Base-by-base conservation (phyloP, 2,888 invertebrate genomes). In the Parasteatoda lunata region DNA sequence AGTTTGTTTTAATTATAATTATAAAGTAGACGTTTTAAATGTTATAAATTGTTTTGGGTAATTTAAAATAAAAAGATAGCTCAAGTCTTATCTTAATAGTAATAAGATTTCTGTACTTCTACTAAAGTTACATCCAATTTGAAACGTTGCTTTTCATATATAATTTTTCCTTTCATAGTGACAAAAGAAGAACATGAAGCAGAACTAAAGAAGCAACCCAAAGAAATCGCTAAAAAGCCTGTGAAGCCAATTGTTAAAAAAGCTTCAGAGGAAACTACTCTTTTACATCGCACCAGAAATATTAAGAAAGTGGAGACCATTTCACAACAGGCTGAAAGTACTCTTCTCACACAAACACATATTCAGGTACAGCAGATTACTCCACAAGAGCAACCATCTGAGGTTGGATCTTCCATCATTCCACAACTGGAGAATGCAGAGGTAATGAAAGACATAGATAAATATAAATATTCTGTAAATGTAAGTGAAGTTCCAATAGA, bases 301-400 rank as follows among this genome's bases (percentile, higher is more conserved):
- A 48, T 88, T 11, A 88, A 78, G 15, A 59, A 66, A 48, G 64
- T 30, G 3, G 59, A 89, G n/a, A 87, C 88, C 11, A 72, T 89
- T 11, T 91, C 95, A 78, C 94, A 94, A 91, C 92, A 93, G 69
- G 94, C 94, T 89, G 94, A 94, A 90, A 91, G 93, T 51, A 93
- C 94, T 9, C 93, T 94, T 90, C 94, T 94, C 4, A 90, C 94
- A 15, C 95, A 95, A 89, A 96, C 96, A 90, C 94, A 94, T 90
- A 96, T 96, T 92, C 92, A 90, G 1, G 90, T 90, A 5, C 90
- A 92, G 73, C 92, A 92, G 80, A 90, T 45, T 13, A 77, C 72
- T 3, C 51, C 84, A 48, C 84, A 93, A 86, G 93, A 93, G 88
- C 90, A 93, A 73, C 91, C 91, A 85, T 91, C 92, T n/a, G 91